Percentiles rank a stretch among this genome's conserved stretches.
Conservation (phyloP, 1,140 invertebrate genomes). For the Samia ricini region DNA sequence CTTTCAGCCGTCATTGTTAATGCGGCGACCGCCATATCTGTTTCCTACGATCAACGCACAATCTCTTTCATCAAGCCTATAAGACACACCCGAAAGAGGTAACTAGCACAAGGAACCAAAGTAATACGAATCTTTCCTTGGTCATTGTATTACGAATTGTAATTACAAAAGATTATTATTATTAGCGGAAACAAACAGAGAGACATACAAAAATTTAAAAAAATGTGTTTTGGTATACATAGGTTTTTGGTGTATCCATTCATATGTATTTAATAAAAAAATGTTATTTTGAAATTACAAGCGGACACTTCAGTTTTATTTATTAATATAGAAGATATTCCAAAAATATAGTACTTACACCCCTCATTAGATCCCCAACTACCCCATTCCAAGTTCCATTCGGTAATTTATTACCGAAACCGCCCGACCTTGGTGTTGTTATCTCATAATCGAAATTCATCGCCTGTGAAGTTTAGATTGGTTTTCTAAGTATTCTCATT, state of each 20-base stretch:
- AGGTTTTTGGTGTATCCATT: neutral
- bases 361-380: slow-evolving; percentile 91
- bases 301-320: too few species aligned
- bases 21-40: slow-evolving; percentile 91
- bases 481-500: too few species aligned
- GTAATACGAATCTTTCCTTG: too few species aligned
- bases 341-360: slow-evolving; percentile 76
- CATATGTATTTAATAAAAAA: too few species aligned
- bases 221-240: neutral
- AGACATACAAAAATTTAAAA: too few species aligned
- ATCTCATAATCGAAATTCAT: slow-evolving; percentile 95
- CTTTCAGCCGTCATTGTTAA: slow-evolving; percentile 95
- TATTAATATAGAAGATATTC: slow-evolving; percentile 12
- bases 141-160: too few species aligned
- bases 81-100: too few species aligned
- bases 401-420: slow-evolving; percentile 85
- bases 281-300: too few species aligned
- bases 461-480: slow-evolving; percentile 45
- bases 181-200: too few species aligned
- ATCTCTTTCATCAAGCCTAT: neutral
- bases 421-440: slow-evolving; percentile 81
- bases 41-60: slow-evolving; percentile 80
- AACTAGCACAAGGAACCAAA: too few species aligned
- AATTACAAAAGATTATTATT: too few species aligned
- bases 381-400: slow-evolving; percentile 94